phyloP scores from a whole-genome alignment of 2,797 vertebrate species.

The Acridotheres tristis region DNA sequence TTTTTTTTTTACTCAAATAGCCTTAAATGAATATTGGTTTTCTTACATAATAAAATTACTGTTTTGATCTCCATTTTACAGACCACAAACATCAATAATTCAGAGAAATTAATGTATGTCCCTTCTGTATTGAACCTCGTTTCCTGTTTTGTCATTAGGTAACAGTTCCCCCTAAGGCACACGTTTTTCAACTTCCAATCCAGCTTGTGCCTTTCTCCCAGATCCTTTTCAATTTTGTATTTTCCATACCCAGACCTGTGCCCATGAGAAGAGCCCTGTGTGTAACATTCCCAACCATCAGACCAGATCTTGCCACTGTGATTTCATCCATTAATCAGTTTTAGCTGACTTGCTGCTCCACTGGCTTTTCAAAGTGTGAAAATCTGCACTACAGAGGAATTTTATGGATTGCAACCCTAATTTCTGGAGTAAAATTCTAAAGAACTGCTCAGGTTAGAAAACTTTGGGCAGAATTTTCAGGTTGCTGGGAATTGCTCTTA shows the following conservation, averaged over 20 bases:
- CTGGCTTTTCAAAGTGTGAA: constrained; percentile 62
- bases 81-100: neutral
- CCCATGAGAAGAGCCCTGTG: neutral
- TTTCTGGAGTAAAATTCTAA: constrained; percentile 48
- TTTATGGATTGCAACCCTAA: constrained; percentile 23
- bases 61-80: neutral
- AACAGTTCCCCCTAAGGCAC: neutral
- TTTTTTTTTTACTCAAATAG: neutral
- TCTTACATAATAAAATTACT: neutral
- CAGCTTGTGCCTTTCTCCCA: neutral
- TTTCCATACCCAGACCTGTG: neutral
- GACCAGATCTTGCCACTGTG: neutral
- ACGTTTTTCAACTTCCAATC: neutral
- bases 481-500: constrained; percentile 5
- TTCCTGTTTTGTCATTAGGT: constrained; percentile 25
- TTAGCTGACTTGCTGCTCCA: constrained; percentile 45
- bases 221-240: neutral
- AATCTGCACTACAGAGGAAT: constrained; percentile 44
- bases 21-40: neutral
- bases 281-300: neutral
- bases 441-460: constrained; percentile 28
- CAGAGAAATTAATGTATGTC: neutral
- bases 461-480: constrained; percentile 56
- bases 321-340: constrained; percentile 41
- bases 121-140: neutral